phyloP scores from a whole-genome alignment of 2,888 invertebrate species.

The Chaetoderma sp. region DNA sequence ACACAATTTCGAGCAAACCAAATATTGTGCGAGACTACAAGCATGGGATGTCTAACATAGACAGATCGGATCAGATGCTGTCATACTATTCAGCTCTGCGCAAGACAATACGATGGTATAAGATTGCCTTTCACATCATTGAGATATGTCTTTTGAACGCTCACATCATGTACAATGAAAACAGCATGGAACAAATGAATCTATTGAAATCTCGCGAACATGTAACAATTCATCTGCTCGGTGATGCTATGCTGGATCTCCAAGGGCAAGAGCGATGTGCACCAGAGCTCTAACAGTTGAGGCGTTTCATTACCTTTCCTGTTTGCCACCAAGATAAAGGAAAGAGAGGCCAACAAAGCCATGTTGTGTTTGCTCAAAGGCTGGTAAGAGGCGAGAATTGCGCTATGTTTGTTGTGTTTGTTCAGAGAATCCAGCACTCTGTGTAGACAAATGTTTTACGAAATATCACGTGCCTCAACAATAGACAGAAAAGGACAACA shows the following conservation, averaged over 20 bases:
- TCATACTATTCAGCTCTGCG: slow-evolving; percentile 27
- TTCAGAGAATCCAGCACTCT: slow-evolving; percentile 2
- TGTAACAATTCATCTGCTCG: slow-evolving; percentile 5
- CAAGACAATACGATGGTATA: slow-evolving; percentile 25
- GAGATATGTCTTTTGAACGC: slow-evolving; percentile 24
- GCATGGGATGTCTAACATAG: slow-evolving; percentile 25
- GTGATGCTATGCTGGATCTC: neutral
- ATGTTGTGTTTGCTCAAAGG: slow-evolving; percentile 1
- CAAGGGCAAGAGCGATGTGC: neutral
- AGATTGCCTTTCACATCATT: slow-evolving; percentile 16
- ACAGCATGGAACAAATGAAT: slow-evolving; percentile 1
- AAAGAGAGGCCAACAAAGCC: slow-evolving; percentile 13
- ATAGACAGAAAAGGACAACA: too few species aligned
- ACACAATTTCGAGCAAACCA: slow-evolving; percentile 11
- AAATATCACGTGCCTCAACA: too few species aligned
- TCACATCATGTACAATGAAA: slow-evolving; percentile 21
- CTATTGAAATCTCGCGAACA: slow-evolving; percentile 16
- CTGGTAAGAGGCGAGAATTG: neutral
- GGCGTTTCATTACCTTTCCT: slow-evolving; percentile 2
- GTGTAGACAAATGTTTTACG: slow-evolving; percentile 9
- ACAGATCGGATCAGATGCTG: slow-evolving; percentile 32
- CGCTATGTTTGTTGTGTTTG: neutral
- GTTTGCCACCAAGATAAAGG: neutral
- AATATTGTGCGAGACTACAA: slow-evolving; percentile 27
- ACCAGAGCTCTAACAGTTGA: neutral